Evolutionary conservation across 2,888 invertebrate species (phyloP).

Genomic region (Caenorhabditis auriculariae): DNA sequence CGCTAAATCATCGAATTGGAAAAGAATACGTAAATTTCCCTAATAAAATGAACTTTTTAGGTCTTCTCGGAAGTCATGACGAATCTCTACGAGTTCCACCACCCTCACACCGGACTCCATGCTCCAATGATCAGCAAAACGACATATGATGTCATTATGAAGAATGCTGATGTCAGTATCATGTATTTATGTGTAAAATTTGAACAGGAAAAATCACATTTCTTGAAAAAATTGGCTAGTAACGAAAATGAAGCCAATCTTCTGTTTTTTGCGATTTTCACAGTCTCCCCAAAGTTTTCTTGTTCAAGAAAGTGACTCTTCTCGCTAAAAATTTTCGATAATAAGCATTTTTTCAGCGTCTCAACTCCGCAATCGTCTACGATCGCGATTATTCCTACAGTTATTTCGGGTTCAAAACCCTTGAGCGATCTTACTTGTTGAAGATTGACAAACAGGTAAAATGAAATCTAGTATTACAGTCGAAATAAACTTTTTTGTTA

Average conservation of each 20-base stretch:
- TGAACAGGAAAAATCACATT: not conserved
- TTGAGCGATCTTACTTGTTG: conserved; percentile 90
- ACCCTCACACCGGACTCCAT: conserved; percentile 74
- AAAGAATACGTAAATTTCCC: not conserved
- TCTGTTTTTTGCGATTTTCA: too few relatives aligned
- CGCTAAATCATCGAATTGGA: not conserved
- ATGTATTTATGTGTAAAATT: not conserved
- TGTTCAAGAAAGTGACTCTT: not conserved
- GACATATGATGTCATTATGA: conserved; percentile 79
- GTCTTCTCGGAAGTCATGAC: conserved; percentile 77
- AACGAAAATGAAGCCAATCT: too few relatives aligned
- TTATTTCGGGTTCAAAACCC: conserved; percentile 98
- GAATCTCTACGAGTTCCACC: conserved; percentile 78
- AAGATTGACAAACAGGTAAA: conserved; percentile 79
- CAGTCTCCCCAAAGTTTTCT: not conserved
- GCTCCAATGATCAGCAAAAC: conserved; percentile 85
- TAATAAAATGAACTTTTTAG: conserved; percentile 14
- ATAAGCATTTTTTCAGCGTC: conserved; percentile 64
- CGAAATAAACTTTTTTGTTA: not conserved
- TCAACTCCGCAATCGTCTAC: conserved; percentile 93
- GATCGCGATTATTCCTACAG: conserved; percentile 95
- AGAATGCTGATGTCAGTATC: conserved; percentile 75
- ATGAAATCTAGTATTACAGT: not conserved
- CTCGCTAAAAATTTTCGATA: conserved; percentile 1
- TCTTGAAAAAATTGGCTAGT: not conserved